Evolutionary conservation across 2,888 invertebrate genomes (phyloP).

Genomic region (Escarpia spicata): DNA sequence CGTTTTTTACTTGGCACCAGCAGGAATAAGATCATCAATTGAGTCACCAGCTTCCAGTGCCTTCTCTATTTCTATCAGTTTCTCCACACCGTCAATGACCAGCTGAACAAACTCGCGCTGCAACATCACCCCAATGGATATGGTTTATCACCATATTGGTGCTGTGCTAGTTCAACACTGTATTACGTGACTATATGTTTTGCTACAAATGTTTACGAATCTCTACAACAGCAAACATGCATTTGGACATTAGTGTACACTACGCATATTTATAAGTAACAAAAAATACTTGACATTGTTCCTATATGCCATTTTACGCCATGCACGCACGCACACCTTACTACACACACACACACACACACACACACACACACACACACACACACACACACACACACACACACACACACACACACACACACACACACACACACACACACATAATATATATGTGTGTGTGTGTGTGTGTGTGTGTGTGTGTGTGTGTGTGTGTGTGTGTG

Average conservation of each 20-base stretch:
- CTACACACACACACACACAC: too few relatives aligned
- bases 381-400: too few relatives aligned
- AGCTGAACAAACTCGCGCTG: conserved; percentile 26
- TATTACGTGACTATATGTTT: neutral
- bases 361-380: too few relatives aligned
- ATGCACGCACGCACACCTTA: too few relatives aligned
- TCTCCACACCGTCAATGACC: conserved; percentile 27
- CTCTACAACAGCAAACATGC: neutral
- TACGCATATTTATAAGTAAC: neutral
- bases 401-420: too few relatives aligned
- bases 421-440: too few relatives aligned
- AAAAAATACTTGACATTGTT: neutral
- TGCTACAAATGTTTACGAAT: neutral
- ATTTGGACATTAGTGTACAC: neutral
- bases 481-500: neutral
- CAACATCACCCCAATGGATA: neutral
- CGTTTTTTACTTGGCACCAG: neutral
- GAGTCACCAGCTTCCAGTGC: conserved; percentile 14
- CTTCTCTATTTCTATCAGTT: conserved; percentile 27
- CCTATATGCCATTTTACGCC: neutral
- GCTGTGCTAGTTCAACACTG: too few relatives aligned
- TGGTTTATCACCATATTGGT: neutral
- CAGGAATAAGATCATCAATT: conserved; percentile 28
- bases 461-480: neutral
- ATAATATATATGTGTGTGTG: too few relatives aligned